Evolutionary conservation across 2,888 invertebrate genomes (phyloP).

Genomic region (Phymatocera aterrima): DNA sequence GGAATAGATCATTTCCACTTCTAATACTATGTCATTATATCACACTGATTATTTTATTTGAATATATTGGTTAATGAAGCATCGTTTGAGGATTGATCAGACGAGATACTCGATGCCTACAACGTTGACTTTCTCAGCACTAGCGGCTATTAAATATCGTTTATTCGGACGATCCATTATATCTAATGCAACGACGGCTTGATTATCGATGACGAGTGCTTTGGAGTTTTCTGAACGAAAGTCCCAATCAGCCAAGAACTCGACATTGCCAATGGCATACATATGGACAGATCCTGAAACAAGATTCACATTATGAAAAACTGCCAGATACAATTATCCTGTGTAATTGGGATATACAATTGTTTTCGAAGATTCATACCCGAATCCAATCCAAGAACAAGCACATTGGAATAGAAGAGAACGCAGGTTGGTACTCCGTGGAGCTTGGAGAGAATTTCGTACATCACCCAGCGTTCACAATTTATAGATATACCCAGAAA

Average conservation of each 20-base stretch:
- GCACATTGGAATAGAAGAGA: constrained; percentile 57
- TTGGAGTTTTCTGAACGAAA: constrained; percentile 55
- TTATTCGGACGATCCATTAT: constrained; percentile 56
- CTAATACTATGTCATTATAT: no score
- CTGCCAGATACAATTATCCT: not conserved
- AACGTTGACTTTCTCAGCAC: constrained; percentile 53
- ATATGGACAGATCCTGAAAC: constrained; percentile 60
- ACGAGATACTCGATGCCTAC: constrained; percentile 52
- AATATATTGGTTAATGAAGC: not conserved
- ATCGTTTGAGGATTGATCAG: not conserved
- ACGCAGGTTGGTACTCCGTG: constrained; percentile 58
- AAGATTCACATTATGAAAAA: constrained; percentile 32
- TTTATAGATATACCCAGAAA: constrained; percentile 60
- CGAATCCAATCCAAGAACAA: constrained; percentile 62
- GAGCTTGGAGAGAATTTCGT: constrained; percentile 57
- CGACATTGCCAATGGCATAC: constrained; percentile 55
- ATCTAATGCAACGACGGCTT: constrained; percentile 61
- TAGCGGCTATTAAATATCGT: constrained; percentile 59
- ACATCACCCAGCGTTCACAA: constrained; percentile 58
- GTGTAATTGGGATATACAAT: not conserved
- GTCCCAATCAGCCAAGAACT: constrained; percentile 55
- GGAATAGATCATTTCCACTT: no score
- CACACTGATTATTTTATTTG: no score
- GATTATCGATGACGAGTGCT: constrained; percentile 53
- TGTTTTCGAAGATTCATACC: constrained; percentile 54